Evolutionary conservation across 2,888 invertebrate species (phyloP).

Genomic region (Graphium colonna): DNA sequence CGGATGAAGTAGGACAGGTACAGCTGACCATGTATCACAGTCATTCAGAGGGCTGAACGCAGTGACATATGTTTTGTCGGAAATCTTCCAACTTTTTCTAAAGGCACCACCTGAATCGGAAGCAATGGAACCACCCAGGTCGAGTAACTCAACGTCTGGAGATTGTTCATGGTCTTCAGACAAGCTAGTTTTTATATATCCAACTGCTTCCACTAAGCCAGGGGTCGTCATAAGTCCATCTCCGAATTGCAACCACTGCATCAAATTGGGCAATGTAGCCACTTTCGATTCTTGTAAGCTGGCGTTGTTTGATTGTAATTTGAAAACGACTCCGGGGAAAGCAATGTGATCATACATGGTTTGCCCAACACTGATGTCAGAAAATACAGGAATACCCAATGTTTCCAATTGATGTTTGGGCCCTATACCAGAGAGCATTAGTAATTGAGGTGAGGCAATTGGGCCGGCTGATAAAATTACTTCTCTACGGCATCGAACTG

Average conservation of each 20-base stretch:
- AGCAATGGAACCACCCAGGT: conserved; percentile 81
- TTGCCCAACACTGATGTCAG: conserved; percentile 83
- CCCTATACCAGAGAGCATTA: conserved; percentile 92
- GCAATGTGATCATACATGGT: conserved; percentile 82
- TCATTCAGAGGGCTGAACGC: conserved; percentile 78
- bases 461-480: conserved; percentile 93
- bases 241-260: conserved; percentile 71
- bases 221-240: conserved; percentile 80
- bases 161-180: conserved; percentile 70
- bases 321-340: conserved; percentile 75
- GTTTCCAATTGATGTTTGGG: conserved; percentile 77
- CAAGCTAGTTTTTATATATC: conserved; percentile 80
- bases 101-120: conserved; percentile 79
- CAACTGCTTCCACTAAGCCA: conserved; percentile 83
- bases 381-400: conserved; percentile 80
- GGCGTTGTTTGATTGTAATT: conserved; percentile 62
- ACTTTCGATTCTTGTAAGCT: conserved; percentile 64
- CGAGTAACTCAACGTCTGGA: conserved; percentile 84
- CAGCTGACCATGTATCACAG: conserved; percentile 81
- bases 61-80: conserved; percentile 76
- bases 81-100: conserved; percentile 77
- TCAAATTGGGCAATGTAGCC: conserved; percentile 58
- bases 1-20: conserved; percentile 87
- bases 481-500: conserved; percentile 85
- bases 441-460: conserved; percentile 92